These are phyloP conservation scores for Phalloptychus januarius DNA, from an alignment of 2,797 vertebrate species.

Conservation along the genomic window DNA sequence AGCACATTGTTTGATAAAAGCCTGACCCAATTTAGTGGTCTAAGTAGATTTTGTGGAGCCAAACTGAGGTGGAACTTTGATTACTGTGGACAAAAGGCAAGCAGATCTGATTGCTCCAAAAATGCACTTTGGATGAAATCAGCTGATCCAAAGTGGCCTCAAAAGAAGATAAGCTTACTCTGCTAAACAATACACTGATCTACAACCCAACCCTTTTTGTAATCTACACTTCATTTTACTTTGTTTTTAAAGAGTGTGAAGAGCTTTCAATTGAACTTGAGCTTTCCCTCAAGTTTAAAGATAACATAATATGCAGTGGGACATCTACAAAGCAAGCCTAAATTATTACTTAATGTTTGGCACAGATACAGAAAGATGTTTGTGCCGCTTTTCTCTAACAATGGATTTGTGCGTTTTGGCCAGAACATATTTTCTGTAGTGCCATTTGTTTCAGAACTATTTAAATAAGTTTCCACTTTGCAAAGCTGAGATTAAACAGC, in stretches of 20 bases:
- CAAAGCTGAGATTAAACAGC: background rate
- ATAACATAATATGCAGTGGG: background rate
- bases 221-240: background rate
- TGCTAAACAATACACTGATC: slow-evolving; percentile 10
- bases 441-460: background rate
- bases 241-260: background rate
- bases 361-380: background rate
- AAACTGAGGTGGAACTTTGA: slow-evolving; percentile 48
- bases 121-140: slow-evolving; percentile 47
- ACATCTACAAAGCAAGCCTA: background rate
- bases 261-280: background rate
- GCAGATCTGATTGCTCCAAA: slow-evolving; percentile 65
- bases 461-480: background rate
- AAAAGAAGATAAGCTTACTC: slow-evolving; percentile 39
- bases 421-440: background rate
- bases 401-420: background rate
- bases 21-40: slow-evolving; percentile 57
- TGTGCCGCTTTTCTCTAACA: background rate
- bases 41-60: slow-evolving; percentile 35
- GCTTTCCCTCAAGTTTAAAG: background rate
- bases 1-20: slow-evolving; percentile 28
- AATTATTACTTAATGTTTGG: background rate
- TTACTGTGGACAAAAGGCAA: slow-evolving; percentile 67
- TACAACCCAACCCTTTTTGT: background rate
- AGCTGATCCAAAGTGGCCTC: slow-evolving; percentile 35